phyloP scores from a whole-genome alignment of 2,797 vertebrate species.

The Channallabes apus region DNA sequence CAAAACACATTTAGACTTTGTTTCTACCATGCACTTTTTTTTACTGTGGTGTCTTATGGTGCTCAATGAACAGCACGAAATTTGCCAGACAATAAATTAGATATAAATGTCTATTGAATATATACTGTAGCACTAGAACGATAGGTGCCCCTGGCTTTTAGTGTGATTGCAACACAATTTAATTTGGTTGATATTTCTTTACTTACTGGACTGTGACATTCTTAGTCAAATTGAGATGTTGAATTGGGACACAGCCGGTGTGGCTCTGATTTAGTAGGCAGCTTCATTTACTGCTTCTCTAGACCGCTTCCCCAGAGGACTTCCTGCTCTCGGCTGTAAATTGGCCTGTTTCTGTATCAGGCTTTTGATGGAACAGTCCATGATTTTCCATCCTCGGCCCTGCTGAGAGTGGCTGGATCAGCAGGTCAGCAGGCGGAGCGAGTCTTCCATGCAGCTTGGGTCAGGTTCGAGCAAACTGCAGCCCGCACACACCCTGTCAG shows the following conservation, averaged over 20 bases:
- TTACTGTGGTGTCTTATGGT: not conserved
- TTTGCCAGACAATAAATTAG: slow-evolving; percentile 1
- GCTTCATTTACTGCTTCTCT: slow-evolving; percentile 37
- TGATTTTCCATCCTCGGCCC: slow-evolving; percentile 36
- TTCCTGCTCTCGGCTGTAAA: slow-evolving; percentile 30
- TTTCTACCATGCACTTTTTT: not conserved
- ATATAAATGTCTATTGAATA: not conserved
- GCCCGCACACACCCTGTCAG: slow-evolving; percentile 34
- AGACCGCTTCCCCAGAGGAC: slow-evolving; percentile 22
- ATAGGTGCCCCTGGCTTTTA: not conserved
- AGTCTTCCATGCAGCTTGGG: slow-evolving; percentile 27
- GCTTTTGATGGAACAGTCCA: slow-evolving; percentile 28
- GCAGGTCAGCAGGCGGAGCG: slow-evolving; percentile 34
- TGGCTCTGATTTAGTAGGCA: slow-evolving; percentile 22
- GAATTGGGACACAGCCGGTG: slow-evolving; percentile 25
- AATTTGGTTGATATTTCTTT: slow-evolving; percentile 15
- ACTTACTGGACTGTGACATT: slow-evolving; percentile 20
- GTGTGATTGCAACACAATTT: not conserved
- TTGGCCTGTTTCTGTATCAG: slow-evolving; percentile 41
- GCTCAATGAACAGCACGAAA: not conserved
- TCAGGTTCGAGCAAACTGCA: not conserved
- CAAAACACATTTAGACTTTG: slow-evolving; percentile 23
- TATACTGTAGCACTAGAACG: not conserved
- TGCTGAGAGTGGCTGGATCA: slow-evolving; percentile 29
- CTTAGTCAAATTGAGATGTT: slow-evolving; percentile 39